Percentiles rank a stretch among this genome's conserved stretches.
phyloP scores from a whole-genome alignment of 2,888 invertebrate genomes.

The Drosophila incognita region DNA sequence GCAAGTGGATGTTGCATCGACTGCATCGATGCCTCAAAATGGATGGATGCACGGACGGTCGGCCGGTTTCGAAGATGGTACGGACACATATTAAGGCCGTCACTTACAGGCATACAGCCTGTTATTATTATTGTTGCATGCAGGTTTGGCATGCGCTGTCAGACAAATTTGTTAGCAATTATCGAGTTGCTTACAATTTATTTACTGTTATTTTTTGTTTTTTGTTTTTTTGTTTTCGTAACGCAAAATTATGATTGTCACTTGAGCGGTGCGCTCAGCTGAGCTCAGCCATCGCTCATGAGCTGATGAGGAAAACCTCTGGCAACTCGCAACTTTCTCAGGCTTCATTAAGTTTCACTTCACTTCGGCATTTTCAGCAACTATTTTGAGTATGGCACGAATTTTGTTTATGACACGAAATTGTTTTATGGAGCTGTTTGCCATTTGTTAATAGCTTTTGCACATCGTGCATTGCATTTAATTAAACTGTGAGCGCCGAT shows the following conservation, averaged over 20 bases:
- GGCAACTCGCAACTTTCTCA: slow-evolving; percentile 70
- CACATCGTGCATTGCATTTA: slow-evolving; percentile 74
- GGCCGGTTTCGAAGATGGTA: slow-evolving; percentile 7
- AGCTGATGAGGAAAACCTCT: slow-evolving; percentile 8
- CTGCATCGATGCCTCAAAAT: slow-evolving; percentile 27
- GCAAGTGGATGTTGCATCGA: slow-evolving; percentile 50
- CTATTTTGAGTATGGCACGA: slow-evolving; percentile 64
- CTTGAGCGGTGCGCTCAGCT: slow-evolving; percentile 50
- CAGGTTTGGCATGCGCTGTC: slow-evolving; percentile 54
- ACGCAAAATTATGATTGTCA: slow-evolving; percentile 67
- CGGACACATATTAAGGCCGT: slow-evolving; percentile 35
- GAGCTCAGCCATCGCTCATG: slow-evolving; percentile 7
- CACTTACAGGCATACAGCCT: slow-evolving; percentile 1
- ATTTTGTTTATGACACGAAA: slow-evolving; percentile 80
- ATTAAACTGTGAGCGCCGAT: slow-evolving; percentile 61
- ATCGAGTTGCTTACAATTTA: slow-evolving; percentile 55
- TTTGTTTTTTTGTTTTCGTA: slow-evolving; percentile 15
- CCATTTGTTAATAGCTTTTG: slow-evolving; percentile 70
- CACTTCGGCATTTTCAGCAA: slow-evolving; percentile 51
- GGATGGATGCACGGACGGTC: slow-evolving; percentile 22
- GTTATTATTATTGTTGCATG: slow-evolving; percentile 22
- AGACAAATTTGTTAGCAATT: slow-evolving; percentile 74
- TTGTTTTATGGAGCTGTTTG: slow-evolving; percentile 74
- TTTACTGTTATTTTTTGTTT: slow-evolving; percentile 36
- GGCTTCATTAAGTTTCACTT: slow-evolving; percentile 81